Conservation (phyloP, 2,113 vertebrate genomes). For the Garra rufa region DNA sequence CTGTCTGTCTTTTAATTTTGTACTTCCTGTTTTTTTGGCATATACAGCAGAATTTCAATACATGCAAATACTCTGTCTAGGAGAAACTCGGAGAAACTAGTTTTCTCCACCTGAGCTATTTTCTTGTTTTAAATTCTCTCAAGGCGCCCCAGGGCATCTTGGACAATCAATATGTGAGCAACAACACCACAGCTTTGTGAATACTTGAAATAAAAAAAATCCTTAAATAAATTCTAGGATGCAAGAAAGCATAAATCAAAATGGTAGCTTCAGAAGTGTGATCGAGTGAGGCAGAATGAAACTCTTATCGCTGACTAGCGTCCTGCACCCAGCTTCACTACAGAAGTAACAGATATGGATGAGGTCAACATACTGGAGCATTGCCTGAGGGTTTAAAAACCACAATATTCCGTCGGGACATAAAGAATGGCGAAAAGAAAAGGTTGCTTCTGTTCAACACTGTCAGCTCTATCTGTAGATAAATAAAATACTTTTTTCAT, state of each 20-base stretch:
- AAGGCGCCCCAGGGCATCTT: slow-evolving; percentile 44
- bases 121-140: slow-evolving; percentile 41
- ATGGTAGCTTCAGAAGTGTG: slow-evolving; percentile 56
- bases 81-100: not conserved
- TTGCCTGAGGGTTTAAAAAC: slow-evolving; percentile 62
- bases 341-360: slow-evolving; percentile 49
- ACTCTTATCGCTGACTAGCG: slow-evolving; percentile 51
- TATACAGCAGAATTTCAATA: slow-evolving; percentile 16
- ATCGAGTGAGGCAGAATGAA: slow-evolving; percentile 46
- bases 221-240: slow-evolving; percentile 64
- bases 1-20: not conserved
- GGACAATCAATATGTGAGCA: slow-evolving; percentile 67
- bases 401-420: slow-evolving; percentile 46
- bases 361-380: slow-evolving; percentile 59
- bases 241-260: slow-evolving; percentile 58
- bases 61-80: not conserved
- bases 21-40: not conserved
- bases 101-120: slow-evolving; percentile 50
- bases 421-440: slow-evolving; percentile 44
- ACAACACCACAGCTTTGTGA: slow-evolving; percentile 50
- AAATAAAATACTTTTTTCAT: slow-evolving; percentile 2
- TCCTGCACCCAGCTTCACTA: slow-evolving; percentile 50
- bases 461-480: slow-evolving; percentile 46
- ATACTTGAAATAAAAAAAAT: slow-evolving; percentile 53
- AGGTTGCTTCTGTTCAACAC: slow-evolving; percentile 44